These are phyloP conservation scores for Cichlasoma orientale DNA, from an alignment of 2,797 vertebrate genomes.

Conservation along the genomic window DNA sequence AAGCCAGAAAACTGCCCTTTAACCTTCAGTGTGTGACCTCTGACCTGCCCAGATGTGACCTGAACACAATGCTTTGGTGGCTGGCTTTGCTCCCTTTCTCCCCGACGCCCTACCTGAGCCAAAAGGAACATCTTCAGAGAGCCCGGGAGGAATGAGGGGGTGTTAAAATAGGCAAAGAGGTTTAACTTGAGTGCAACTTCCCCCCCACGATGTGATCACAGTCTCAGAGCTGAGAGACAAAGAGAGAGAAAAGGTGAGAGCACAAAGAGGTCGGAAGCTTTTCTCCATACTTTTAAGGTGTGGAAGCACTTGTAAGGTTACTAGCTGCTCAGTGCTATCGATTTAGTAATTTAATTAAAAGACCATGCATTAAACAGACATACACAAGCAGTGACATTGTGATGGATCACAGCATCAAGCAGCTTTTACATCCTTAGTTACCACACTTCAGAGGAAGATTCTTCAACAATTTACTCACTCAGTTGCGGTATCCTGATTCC, in stretches of 20 bases:
- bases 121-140: conserved; percentile 22
- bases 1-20: conserved; percentile 82
- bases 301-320: conserved; percentile 75
- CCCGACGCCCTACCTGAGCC: conserved; percentile 12
- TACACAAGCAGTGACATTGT: conserved; percentile 23
- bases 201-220: conserved; percentile 73
- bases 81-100: conserved; percentile 24
- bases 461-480: not conserved
- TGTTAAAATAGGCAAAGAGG: conserved; percentile 90
- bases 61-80: conserved; percentile 31
- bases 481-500: not conserved
- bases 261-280: conserved; percentile 56
- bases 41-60: conserved; percentile 62
- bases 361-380: conserved; percentile 52
- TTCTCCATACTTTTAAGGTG: conserved; percentile 75
- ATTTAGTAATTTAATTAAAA: conserved; percentile 91
- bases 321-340: conserved; percentile 86
- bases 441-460: not conserved
- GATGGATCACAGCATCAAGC: conserved; percentile 37
- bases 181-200: conserved; percentile 88
- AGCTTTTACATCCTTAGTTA: conserved; percentile 16
- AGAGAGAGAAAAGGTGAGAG: not conserved
- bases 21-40: conserved; percentile 72
- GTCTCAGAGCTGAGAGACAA: conserved; percentile 3
- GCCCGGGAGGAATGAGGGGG: conserved; percentile 66